These are phyloP conservation scores for Conger conger DNA, from an alignment of 2,113 vertebrate species.

Conservation along the genomic window DNA sequence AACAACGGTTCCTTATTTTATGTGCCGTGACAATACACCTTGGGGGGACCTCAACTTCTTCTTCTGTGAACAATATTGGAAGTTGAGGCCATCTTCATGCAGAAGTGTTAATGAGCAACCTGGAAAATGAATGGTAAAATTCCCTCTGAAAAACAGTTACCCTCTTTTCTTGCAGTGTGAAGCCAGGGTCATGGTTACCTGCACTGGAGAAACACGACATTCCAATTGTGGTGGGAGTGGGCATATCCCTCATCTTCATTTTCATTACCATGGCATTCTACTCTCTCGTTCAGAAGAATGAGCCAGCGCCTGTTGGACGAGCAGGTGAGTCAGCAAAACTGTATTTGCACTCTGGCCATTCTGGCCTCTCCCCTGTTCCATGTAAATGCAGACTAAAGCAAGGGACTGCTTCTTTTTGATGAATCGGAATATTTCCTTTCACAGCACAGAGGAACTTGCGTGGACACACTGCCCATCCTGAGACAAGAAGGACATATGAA, in stretches of 20 bases:
- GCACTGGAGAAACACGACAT: conserved; percentile 75
- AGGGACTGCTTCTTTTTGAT: neutral
- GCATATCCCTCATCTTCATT: conserved; percentile 73
- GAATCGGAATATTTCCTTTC: neutral
- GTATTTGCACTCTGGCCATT: neutral
- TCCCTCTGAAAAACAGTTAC: neutral
- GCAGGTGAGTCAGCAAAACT: conserved; percentile 53
- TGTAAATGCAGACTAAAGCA: neutral
- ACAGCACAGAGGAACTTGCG: conserved; percentile 66
- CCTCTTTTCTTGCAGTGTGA: conserved; percentile 47
- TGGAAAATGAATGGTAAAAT: too few relatives aligned
- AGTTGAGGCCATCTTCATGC: too few relatives aligned
- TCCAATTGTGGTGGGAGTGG: conserved; percentile 75
- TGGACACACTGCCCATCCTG: conserved; percentile 51
- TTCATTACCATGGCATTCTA: conserved; percentile 76
- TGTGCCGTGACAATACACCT: too few relatives aligned
- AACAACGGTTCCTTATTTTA: too few relatives aligned
- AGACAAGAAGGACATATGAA: conserved; percentile 65
- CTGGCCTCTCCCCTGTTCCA: neutral
- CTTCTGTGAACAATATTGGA: too few relatives aligned
- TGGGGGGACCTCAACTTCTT: too few relatives aligned
- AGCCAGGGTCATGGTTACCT: conserved; percentile 62
- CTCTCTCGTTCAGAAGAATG: conserved; percentile 71
- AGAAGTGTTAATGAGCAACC: too few relatives aligned
- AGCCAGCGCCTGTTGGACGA: conserved; percentile 56